These are phyloP conservation scores for Drosophila differens DNA, from an alignment of 2,888 invertebrate genomes.

Conservation along the genomic window DNA sequence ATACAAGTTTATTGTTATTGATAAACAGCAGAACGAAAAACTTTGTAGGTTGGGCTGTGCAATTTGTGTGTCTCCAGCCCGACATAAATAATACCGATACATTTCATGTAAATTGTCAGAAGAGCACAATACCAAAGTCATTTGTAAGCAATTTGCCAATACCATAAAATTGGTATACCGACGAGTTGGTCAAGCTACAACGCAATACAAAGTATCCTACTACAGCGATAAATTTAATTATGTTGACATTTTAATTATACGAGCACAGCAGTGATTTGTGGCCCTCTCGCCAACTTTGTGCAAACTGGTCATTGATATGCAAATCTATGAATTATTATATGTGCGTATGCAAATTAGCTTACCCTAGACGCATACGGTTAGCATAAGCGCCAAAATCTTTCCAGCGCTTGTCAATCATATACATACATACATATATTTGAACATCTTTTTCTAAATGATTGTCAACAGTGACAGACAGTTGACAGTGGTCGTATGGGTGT, in stretches of 20 bases:
- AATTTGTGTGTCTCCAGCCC: constrained; percentile 19
- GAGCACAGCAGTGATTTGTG: constrained; percentile 57
- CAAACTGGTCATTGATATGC: constrained; percentile 64
- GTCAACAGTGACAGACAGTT: constrained; percentile 30
- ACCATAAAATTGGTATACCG: constrained; percentile 9
- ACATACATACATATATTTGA: background rate
- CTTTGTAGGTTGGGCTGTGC: constrained; percentile 15
- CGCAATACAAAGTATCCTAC: constrained; percentile 14
- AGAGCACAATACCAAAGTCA: background rate
- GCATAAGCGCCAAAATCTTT: constrained; percentile 9
- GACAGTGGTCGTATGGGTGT: background rate
- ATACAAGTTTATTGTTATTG: constrained; percentile 47
- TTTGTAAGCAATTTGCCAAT: constrained; percentile 38
- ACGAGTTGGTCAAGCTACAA: background rate
- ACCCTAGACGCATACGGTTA: background rate
- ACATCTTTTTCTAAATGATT: constrained; percentile 17
- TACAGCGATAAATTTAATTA: constrained; percentile 73
- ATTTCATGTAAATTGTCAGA: background rate
- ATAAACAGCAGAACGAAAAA: constrained; percentile 10
- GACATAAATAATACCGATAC: constrained; percentile 49
- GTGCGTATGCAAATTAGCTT: constrained; percentile 51
- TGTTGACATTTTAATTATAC: constrained; percentile 76
- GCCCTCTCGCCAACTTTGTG: constrained; percentile 32
- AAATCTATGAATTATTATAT: constrained; percentile 69
- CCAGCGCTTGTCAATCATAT: constrained; percentile 11